Evolutionary conservation across 1,140 invertebrate genomes (phyloP), one percentile per base, ranked within the genome.

Genomic region (Trichonephila clavata): DNA sequence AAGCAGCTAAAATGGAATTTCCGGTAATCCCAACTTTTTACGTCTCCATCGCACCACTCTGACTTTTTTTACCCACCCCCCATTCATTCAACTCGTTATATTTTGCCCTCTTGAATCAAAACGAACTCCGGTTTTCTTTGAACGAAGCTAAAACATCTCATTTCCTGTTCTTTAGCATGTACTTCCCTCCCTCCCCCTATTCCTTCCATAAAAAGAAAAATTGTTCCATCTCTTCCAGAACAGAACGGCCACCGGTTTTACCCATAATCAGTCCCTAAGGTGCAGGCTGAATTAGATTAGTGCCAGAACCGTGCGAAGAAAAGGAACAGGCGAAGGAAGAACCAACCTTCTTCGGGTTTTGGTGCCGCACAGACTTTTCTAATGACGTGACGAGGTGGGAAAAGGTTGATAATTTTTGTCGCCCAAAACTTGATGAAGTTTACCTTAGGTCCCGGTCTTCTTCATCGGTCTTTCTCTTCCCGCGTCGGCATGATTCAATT

Each of bases 361-460:
- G 86, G 24, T 16, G 71, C 86, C 16, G 32, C 60, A 57, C 6
- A 32, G 61, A 24, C 59, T 61, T 80, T 84, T 92, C 90, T 92
- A 92, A 92, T 92, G 90, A 92, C 90, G 61, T 84, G 88, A 87
- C 87, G 65, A 77, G 90, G 71, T 81, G 80, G 63, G 87, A 84
- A 84, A 92, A 65, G 80, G 80, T 84, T 83, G 90, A 92, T 92
- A 92, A 92, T 92, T 92, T 92, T 92, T 92, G 90, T 92, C 90
- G 90, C 90, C 77, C 68, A 65, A 92, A 92, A 92, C 90, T 92
- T 92, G 90, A 92, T 92, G 90, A 92, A 92, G 90, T 92, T 92
- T 92, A 92, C 90, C 90, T 92, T 92, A 80, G 24, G 90, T 71
- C 90, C 90, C 39, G 27, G 60, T n/a, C 81, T 83, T 7, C 24